These are phyloP conservation scores for Paradoxurus hermaphroditus DNA, from an alignment of 2,113 vertebrate species.

Conservation along the genomic window DNA sequence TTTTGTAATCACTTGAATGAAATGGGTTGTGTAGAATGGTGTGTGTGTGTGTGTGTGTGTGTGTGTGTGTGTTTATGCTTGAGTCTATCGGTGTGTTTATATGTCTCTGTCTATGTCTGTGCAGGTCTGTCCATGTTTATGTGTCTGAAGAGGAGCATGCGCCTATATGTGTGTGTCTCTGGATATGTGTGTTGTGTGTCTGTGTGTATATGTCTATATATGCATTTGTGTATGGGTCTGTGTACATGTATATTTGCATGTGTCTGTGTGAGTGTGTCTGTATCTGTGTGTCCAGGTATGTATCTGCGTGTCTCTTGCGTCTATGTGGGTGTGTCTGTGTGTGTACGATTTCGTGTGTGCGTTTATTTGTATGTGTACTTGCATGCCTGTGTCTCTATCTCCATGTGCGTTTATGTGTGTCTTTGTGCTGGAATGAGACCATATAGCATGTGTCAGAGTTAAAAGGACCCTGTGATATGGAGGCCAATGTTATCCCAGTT, in stretches of 20 bases:
- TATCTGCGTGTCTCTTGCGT: neutral
- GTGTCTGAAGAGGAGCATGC: too few relatives aligned
- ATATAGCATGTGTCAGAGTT: neutral
- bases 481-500: neutral
- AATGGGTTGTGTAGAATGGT: neutral
- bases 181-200: neutral
- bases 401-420: neutral
- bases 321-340: too few relatives aligned
- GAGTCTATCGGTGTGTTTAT: neutral
- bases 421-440: neutral
- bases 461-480: neutral
- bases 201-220: neutral
- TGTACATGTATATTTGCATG: neutral
- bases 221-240: neutral
- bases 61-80: neutral
- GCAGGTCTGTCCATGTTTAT: neutral
- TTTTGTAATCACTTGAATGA: neutral
- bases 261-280: neutral
- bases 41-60: neutral
- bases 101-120: neutral
- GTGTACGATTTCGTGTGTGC: neutral
- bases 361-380: neutral
- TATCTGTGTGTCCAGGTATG: neutral
- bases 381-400: neutral
- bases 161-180: neutral